A percentile compares a stretch with the other conserved stretches of the same genome.
phyloP scores from a whole-genome alignment of 1,140 invertebrate species.

The Calycopis cecrops region DNA sequence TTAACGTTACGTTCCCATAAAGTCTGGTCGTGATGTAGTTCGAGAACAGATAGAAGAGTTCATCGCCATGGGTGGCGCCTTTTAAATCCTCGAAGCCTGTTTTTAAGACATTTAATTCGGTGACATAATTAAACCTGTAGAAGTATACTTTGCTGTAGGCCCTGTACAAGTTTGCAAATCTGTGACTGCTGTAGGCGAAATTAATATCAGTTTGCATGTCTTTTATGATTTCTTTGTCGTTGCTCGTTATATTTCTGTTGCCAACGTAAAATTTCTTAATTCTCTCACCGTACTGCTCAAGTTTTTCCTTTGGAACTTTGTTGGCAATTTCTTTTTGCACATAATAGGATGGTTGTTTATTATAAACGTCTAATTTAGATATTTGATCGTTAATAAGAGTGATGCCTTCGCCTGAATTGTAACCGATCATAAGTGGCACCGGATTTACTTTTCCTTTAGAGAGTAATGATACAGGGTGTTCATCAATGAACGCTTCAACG shows the following conservation, averaged over 20 bases:
- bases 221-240: slow-evolving; percentile 23
- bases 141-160: slow-evolving; percentile 50
- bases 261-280: slow-evolving; percentile 72
- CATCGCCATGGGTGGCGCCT: slow-evolving; percentile 79
- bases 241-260: slow-evolving; percentile 37
- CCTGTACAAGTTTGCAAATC: slow-evolving; percentile 49
- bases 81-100: slow-evolving; percentile 33
- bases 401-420: slow-evolving; percentile 76
- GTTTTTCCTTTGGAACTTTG: slow-evolving; percentile 34
- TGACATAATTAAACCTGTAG: slow-evolving; percentile 69
- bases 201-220: slow-evolving; percentile 30
- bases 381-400: slow-evolving; percentile 43
- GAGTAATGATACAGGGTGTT: slow-evolving; percentile 54
- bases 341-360: slow-evolving; percentile 45
- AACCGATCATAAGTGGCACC: slow-evolving; percentile 78
- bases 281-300: slow-evolving; percentile 48
- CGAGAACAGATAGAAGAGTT: slow-evolving; percentile 79
- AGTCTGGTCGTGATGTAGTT: slow-evolving; percentile 53
- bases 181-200: slow-evolving; percentile 45
- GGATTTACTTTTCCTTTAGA: slow-evolving; percentile 60
- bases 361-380: slow-evolving; percentile 45
- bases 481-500: slow-evolving; percentile 51
- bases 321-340: slow-evolving; percentile 52
- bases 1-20: slow-evolving; percentile 45
- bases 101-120: slow-evolving; percentile 59